Percentiles rank a stretch among this genome's conserved stretches.
phyloP scores from a whole-genome alignment of 2,113 vertebrate species.

The Labeo rohita region DNA sequence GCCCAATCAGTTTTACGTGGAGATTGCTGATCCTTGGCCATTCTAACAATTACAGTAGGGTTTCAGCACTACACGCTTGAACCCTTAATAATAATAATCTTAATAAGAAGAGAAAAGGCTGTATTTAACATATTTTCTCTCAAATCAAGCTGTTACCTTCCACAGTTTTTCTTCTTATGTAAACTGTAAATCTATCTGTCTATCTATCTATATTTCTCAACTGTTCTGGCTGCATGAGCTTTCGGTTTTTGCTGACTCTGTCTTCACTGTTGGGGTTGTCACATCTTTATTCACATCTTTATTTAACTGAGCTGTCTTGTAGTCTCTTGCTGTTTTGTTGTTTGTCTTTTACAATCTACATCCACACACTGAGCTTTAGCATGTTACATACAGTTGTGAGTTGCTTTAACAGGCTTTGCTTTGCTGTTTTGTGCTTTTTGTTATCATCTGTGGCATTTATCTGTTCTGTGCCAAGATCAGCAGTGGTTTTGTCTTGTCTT shows the following conservation, averaged over 20 bases:
- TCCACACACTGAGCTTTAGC: neutral
- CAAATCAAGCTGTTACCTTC: neutral
- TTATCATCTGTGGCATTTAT: neutral
- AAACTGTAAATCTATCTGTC: neutral
- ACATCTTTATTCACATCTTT: neutral
- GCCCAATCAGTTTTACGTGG: too few species aligned
- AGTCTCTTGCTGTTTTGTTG: conserved; percentile 9
- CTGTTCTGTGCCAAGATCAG: neutral
- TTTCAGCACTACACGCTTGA: too few species aligned
- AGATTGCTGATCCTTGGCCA: too few species aligned
- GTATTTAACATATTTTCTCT: neutral
- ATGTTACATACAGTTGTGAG: neutral
- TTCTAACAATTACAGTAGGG: too few species aligned
- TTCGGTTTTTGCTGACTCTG: neutral
- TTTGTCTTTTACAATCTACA: neutral
- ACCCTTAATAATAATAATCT: neutral
- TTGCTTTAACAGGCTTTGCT: neutral
- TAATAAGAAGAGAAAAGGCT: neutral
- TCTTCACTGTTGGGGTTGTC: neutral
- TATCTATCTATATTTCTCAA: neutral
- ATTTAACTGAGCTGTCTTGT: neutral
- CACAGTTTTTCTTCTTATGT: too few species aligned
- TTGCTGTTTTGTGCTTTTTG: neutral
- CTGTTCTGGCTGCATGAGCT: neutral
- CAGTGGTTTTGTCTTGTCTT: neutral